Conservation (phyloP, 2,888 invertebrate genomes). For the Yponomeuta malinellus region DNA sequence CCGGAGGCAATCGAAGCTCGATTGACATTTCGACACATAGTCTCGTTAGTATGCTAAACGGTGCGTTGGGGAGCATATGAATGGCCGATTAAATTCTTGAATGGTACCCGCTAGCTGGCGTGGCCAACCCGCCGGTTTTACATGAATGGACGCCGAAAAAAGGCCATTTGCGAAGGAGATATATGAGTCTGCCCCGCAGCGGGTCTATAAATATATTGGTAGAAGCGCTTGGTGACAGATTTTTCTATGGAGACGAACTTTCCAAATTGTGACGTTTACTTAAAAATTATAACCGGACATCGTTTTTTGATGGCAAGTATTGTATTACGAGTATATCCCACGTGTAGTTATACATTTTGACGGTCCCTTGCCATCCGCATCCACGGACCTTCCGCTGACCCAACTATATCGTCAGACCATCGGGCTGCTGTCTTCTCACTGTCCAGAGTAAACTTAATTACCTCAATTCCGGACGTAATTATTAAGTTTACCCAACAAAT, state of each 20-base stretch:
- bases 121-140: background rate
- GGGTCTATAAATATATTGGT: background rate
- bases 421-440: too few species aligned
- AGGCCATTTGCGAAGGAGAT: background rate
- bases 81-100: constrained; percentile 29
- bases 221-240: background rate
- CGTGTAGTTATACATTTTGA: too few species aligned
- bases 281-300: background rate
- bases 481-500: too few species aligned
- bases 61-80: constrained; percentile 29
- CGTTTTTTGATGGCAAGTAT: too few species aligned
- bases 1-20: constrained; percentile 28
- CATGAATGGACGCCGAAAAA: constrained; percentile 2
- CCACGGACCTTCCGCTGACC: too few species aligned
- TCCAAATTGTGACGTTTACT: background rate
- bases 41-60: constrained; percentile 37
- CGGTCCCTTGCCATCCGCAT: too few species aligned
- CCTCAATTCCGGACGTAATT: too few species aligned
- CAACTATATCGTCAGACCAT: too few species aligned
- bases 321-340: too few species aligned
- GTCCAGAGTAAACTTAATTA: too few species aligned
- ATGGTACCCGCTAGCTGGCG: constrained; percentile 13
- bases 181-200: background rate
- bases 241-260: background rate
- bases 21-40: constrained; percentile 32